These are phyloP conservation scores for Anodontia alba DNA, from an alignment of 2,888 invertebrate species.

Conservation along the genomic window DNA sequence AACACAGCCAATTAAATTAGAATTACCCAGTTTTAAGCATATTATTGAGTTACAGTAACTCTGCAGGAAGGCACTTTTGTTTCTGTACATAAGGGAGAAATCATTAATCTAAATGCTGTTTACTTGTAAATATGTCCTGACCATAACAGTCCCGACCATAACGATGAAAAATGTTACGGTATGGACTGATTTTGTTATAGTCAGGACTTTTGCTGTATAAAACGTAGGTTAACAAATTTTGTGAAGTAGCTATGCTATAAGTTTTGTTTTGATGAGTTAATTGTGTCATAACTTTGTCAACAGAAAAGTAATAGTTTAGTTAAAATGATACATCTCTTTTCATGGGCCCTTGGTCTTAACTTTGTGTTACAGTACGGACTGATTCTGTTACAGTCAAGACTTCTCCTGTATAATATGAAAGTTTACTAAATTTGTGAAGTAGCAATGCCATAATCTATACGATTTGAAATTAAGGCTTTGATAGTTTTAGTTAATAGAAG, in stretches of 20 bases:
- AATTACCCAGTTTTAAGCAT: background rate
- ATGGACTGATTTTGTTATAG: conserved; percentile 22
- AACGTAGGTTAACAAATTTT: background rate
- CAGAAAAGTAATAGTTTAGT: no score
- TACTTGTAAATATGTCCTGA: conserved; percentile 7
- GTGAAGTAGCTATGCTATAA: background rate
- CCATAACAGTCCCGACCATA: conserved; percentile 13
- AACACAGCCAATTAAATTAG: background rate
- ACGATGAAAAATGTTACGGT: conserved; percentile 22
- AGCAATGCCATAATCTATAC: no score
- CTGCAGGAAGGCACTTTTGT: background rate
- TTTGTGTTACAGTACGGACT: no score
- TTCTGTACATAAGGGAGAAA: background rate
- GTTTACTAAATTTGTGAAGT: no score
- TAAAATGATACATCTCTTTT: no score
- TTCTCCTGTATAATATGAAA: no score
- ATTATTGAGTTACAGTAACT: background rate
- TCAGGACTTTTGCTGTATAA: background rate
- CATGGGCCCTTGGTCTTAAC: no score
- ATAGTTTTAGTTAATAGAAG: background rate
- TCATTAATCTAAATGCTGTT: background rate
- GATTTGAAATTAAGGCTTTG: background rate
- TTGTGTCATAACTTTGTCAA: no score
- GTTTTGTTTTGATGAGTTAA: no score
- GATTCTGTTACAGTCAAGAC: no score